Evolutionary conservation across 2,888 invertebrate species (phyloP).

Genomic region (Horisme vitalbata): DNA sequence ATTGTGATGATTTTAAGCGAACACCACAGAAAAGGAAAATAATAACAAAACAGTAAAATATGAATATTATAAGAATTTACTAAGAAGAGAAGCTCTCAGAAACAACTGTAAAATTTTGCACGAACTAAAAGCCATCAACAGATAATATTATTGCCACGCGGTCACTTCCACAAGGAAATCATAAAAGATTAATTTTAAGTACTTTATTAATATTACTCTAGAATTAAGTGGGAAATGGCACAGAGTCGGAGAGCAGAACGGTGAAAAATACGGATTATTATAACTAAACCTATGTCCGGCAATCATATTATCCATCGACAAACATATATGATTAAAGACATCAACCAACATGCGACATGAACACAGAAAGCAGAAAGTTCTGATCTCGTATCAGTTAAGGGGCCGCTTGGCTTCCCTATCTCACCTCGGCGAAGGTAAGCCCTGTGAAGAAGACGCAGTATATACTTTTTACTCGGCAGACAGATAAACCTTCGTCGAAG

Average conservation of each 20-base stretch:
- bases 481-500: too few species aligned
- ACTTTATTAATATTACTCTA: constrained; percentile 21
- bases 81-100: not conserved
- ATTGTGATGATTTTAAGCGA: constrained; percentile 6
- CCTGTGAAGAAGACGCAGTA: too few species aligned
- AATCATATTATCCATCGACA: constrained; percentile 31
- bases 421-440: too few species aligned
- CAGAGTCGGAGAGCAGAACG: constrained; percentile 36
- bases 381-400: not conserved
- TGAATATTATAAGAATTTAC: not conserved
- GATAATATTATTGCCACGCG: constrained; percentile 26
- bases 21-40: too few species aligned
- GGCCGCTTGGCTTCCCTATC: too few species aligned
- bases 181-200: constrained; percentile 22
- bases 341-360: constrained; percentile 1
- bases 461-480: too few species aligned
- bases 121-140: constrained; percentile 14
- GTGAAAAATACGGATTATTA: constrained; percentile 26
- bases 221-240: constrained; percentile 23
- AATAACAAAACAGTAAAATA: too few species aligned
- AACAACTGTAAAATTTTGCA: constrained; percentile 11
- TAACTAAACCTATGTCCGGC: constrained; percentile 16
- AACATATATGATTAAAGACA: constrained; percentile 17
- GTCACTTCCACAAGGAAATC: constrained; percentile 10
- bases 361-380: not conserved